Base-by-base conservation (phyloP, 2,888 invertebrate genomes). In the Diaperis boleti region DNA sequence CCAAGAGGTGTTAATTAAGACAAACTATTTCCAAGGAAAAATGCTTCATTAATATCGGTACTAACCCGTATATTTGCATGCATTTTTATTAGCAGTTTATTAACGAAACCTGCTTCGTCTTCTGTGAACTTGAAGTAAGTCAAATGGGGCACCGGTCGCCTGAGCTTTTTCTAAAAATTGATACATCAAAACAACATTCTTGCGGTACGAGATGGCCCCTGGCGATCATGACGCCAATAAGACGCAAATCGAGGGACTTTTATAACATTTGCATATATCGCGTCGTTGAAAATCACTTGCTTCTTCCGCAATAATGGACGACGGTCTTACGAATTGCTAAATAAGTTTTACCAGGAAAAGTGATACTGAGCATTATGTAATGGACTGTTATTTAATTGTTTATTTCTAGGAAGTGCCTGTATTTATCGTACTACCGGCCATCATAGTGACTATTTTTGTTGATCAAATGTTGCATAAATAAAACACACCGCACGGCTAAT, bases 21-120 rank as follows among this genome's bases (percentile, higher is more conserved):
- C n/a, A n/a, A n/a, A n/a, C n/a, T n/a, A n/a, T n/a, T n/a, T n/a
- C n/a, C n/a, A n/a, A n/a, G n/a, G n/a, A n/a, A n/a, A 20, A 20
- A 20, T 20, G 20, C 20, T 20, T 20, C n/a, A n/a, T n/a, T n/a
- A n/a, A n/a, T n/a, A n/a, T n/a, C n/a, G n/a, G n/a, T n/a, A n/a
- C n/a, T n/a, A n/a, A n/a, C n/a, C n/a, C n/a, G n/a, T n/a, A n/a
- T n/a, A n/a, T n/a, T n/a, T n/a, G n/a, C n/a, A n/a, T 10, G n/a
- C 7, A 35, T 35, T 35, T 35, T n/a, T 10, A 35, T n/a, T n/a
- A n/a, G n/a, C n/a, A n/a, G n/a, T n/a, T n/a, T n/a, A n/a, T n/a
- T n/a, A n/a, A n/a, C n/a, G 11, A 13, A 33, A 33, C 33, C 33
- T 33, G 33, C 33, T 33, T 33, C 11, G 33, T 33, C n/a, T n/a